A percentile compares a stretch with the other conserved stretches of the same genome.
Conservation (phyloP, 2,888 invertebrate genomes). For the Linnaemya vulpina region DNA sequence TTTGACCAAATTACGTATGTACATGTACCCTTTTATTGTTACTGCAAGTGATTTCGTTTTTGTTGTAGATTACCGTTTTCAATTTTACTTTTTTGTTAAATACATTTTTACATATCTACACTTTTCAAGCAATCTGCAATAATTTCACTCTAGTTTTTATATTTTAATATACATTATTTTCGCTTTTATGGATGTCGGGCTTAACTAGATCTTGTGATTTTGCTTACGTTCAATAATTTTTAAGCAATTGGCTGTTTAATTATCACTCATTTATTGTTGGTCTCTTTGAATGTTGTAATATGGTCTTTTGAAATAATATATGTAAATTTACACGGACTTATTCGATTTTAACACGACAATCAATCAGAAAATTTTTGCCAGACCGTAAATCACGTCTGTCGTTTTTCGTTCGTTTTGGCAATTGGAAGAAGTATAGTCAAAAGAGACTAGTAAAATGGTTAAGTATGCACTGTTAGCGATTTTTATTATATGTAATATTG, state of each 20-base stretch:
- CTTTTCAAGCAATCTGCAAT: slow-evolving; percentile 45
- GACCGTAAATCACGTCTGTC: slow-evolving; percentile 66
- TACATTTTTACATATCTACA: slow-evolving; percentile 2
- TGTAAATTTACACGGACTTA: slow-evolving; percentile 46
- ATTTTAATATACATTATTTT: slow-evolving; percentile 33
- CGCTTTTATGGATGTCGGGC: slow-evolving; percentile 26
- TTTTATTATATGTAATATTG: neutral
- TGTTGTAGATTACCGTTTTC: slow-evolving; percentile 61
- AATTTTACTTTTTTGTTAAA: slow-evolving; percentile 22
- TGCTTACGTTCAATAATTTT: slow-evolving; percentile 55
- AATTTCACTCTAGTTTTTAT: slow-evolving; percentile 41
- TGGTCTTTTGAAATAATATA: slow-evolving; percentile 26
- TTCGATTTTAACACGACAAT: slow-evolving; percentile 45
- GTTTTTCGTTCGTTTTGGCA: slow-evolving; percentile 69
- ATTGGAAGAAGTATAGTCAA: slow-evolving; percentile 43
- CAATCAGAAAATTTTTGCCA: slow-evolving; percentile 57
- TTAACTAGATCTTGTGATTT: slow-evolving; percentile 18
- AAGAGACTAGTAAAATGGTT: slow-evolving; percentile 4
- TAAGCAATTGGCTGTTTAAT: slow-evolving; percentile 17
- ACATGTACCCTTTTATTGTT: slow-evolving; percentile 28
- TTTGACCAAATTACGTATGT: slow-evolving; percentile 64
- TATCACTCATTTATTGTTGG: slow-evolving; percentile 5
- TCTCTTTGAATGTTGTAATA: slow-evolving; percentile 14
- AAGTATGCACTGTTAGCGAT: neutral
- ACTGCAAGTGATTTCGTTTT: slow-evolving; percentile 20